Evolutionary conservation across 2,113 vertebrate genomes (phyloP).

Genomic region (Phyllopteryx taeniolatus): DNA sequence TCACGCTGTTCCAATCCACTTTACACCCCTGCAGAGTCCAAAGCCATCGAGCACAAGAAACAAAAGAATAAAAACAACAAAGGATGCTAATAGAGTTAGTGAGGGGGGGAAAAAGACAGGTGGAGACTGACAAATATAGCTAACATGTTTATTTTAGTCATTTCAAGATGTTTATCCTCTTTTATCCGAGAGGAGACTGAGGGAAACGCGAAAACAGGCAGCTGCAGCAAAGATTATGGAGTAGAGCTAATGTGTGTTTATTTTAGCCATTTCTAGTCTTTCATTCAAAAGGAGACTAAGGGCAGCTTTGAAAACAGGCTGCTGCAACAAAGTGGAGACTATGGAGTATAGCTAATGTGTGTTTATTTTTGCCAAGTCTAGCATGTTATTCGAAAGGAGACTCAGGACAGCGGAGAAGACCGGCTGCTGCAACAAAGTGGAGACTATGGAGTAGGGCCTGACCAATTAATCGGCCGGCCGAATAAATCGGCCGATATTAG

Average conservation of each 20-base stretch:
- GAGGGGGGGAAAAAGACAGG: neutral
- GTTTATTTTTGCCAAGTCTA: too few relatives aligned
- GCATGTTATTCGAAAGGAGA: too few relatives aligned
- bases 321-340: neutral
- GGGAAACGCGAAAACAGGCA: neutral
- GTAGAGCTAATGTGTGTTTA: neutral
- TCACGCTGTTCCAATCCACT: constrained; percentile 54
- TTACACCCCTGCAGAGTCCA: constrained; percentile 40
- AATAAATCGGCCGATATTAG: too few relatives aligned
- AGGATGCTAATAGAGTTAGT: neutral
- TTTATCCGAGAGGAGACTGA: neutral
- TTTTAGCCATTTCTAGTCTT: neutral
- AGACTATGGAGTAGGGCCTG: too few relatives aligned
- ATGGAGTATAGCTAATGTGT: neutral
- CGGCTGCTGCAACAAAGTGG: too few relatives aligned
- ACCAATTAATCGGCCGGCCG: too few relatives aligned
- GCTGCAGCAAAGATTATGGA: neutral
- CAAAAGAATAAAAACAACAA: constrained; percentile 5
- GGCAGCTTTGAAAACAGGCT: neutral
- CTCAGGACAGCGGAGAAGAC: too few relatives aligned
- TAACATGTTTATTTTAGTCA: too few relatives aligned
- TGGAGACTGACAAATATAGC: too few relatives aligned
- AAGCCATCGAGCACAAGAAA: constrained; percentile 38
- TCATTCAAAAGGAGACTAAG: neutral
- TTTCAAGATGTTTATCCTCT: neutral